Conservation (phyloP, 2,888 invertebrate species). For the Hirtodrosophila confusa region DNA sequence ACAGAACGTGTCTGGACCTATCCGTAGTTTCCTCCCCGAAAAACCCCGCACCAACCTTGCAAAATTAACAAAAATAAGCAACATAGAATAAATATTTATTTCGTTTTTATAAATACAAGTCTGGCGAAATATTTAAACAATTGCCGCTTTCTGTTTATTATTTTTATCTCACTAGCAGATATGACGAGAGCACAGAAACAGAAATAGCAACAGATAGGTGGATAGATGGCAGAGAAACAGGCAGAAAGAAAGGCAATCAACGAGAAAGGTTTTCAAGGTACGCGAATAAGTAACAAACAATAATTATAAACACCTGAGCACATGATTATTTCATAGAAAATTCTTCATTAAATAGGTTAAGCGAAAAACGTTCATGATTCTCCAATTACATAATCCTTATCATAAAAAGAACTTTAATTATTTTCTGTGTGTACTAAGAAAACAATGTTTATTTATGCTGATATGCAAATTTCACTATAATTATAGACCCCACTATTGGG, state of each 20-base stretch:
- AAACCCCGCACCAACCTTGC: slow-evolving; percentile 6
- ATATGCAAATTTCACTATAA: too few relatives aligned
- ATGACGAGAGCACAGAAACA: slow-evolving; percentile 1
- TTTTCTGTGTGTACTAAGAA: too few relatives aligned
- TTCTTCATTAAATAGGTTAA: too few relatives aligned
- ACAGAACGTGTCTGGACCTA: slow-evolving; percentile 3
- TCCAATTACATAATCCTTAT: too few relatives aligned
- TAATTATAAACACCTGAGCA: slow-evolving; percentile 1
- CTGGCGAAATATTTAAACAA: slow-evolving; percentile 58
- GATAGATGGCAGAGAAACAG: neutral
- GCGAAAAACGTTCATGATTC: too few relatives aligned
- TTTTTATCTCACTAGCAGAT: slow-evolving; percentile 32
- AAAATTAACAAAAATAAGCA: slow-evolving; percentile 23
- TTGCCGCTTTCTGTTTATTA: slow-evolving; percentile 44
- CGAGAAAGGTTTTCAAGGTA: slow-evolving; percentile 18
- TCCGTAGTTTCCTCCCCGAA: neutral
- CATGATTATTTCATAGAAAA: too few relatives aligned
- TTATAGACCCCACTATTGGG: too few relatives aligned
- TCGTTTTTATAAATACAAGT: slow-evolving; percentile 31
- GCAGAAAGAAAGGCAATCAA: slow-evolving; percentile 26
- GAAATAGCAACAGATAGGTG: slow-evolving; percentile 7
- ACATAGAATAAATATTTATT: slow-evolving; percentile 51
- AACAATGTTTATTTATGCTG: too few relatives aligned
- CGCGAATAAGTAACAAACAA: neutral
- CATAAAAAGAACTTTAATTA: too few relatives aligned